Evolutionary conservation across 2,888 invertebrate species (phyloP), one percentile per base, ranked within the genome.

Genomic region (Cremastinae sp.): DNA sequence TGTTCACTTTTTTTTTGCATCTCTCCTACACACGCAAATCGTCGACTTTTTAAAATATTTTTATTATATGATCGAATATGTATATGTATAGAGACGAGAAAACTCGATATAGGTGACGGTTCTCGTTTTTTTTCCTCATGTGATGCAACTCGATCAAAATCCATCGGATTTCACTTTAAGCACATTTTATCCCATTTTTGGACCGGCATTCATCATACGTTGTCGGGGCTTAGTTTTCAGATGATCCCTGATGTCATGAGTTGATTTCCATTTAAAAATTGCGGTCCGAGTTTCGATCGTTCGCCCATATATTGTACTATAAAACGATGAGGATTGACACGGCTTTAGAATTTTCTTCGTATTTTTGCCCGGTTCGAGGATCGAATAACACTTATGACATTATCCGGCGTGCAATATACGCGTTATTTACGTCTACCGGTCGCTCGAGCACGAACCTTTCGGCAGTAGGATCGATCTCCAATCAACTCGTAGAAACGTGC

Each of bases 401-500:
- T 66, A 66, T 66, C 54, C 49, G 34, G 54, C 45, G 34, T 34
- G 43, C 34, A 45, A 43, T 54, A 64, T 41, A 58, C 28, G 5
- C 5, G 2, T 28, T 28, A 28, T 28, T 38, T 20, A 38, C 16
- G 64, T 41, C 38, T 18, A 12, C 18, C 20, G 28, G 49, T 14
- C 22, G 28, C 28, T 28, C 5, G 38, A 47, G 58, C 38, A 12
- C 38, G 43, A 71, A 49, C n/a, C 54, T 56, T 62, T 36, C 34
- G 49, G 64, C 56, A 7, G 22, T 38, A 58, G 56, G 47, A 41
- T 64, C 71, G 64, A 72, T 72, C 64, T 38, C 56, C 71, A 72
- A 72, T 64, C 64, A 72, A 72, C 49, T 38, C 62, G 56, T 45
- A 56, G 64, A 64, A 54, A 43, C 66, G 66, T 45, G 54, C 54